These are phyloP conservation scores for Amyelois transitella DNA, from an alignment of 1,140 invertebrate genomes.

Conservation along the genomic window DNA sequence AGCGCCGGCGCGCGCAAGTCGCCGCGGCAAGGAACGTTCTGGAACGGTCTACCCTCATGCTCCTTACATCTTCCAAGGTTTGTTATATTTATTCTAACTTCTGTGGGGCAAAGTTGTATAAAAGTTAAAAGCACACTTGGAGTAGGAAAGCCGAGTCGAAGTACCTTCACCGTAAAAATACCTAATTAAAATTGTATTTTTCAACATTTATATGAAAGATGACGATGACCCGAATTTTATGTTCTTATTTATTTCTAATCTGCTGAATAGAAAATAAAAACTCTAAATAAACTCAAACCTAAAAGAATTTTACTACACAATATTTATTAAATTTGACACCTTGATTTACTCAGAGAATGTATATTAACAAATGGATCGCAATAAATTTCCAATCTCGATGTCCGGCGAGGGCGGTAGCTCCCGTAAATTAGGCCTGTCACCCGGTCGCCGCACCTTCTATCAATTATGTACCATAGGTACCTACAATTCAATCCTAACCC, in stretches of 20 bases:
- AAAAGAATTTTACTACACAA: no score
- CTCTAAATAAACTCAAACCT: no score
- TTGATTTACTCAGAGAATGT: slow-evolving; percentile 19
- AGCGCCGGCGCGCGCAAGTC: slow-evolving; percentile 95
- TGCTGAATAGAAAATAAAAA: no score
- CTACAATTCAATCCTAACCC: slow-evolving; percentile 29
- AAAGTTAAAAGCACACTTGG: no score
- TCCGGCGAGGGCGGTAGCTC: slow-evolving; percentile 18
- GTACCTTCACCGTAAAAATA: no score
- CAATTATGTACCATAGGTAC: slow-evolving; percentile 55
- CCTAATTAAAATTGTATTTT: no score
- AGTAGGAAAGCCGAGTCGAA: no score
- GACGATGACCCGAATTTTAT: no score
- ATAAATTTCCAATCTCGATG: slow-evolving; percentile 45
- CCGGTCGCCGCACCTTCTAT: slow-evolving; percentile 28
- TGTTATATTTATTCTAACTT: not conserved
- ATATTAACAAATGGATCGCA: slow-evolving; percentile 35
- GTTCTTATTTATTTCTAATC: no score
- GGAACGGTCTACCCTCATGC: slow-evolving; percentile 98
- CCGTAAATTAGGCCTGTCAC: slow-evolving; percentile 43
- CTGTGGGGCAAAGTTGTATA: no score
- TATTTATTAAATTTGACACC: slow-evolving; percentile 20
- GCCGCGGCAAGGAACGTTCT: slow-evolving; percentile 94
- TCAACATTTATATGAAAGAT: no score
- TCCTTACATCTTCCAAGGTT: slow-evolving; percentile 97